These are phyloP conservation scores for Tolypeutes matacus DNA, from an alignment of 2,797 vertebrate species.

Conservation along the genomic window DNA sequence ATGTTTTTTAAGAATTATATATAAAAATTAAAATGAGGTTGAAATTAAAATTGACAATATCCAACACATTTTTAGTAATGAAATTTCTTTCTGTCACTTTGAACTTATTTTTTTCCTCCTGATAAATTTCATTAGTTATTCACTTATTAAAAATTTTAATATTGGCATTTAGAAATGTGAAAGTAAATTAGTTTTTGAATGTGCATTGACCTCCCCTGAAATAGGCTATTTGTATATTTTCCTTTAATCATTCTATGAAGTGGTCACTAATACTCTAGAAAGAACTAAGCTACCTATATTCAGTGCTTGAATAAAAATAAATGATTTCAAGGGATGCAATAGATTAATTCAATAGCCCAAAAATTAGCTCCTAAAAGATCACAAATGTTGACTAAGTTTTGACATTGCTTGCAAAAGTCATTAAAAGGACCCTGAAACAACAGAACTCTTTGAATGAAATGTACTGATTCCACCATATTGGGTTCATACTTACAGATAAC, in stretches of 20 bases:
- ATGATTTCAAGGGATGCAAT: not conserved
- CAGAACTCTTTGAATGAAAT: not conserved
- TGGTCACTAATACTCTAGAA: not conserved
- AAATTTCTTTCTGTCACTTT: not conserved
- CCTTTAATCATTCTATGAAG: not conserved
- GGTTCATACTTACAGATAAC: not conserved
- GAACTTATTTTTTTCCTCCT: not conserved
- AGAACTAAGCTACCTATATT: not conserved
- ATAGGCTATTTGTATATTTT: slow-evolving; percentile 10
- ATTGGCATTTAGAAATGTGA: slow-evolving; percentile 29
- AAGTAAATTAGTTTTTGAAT: not conserved
- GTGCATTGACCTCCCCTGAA: not conserved
- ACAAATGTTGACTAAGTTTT: slow-evolving; percentile 27
- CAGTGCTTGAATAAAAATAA: slow-evolving; percentile 29
- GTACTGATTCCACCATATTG: not conserved
- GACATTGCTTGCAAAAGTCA: slow-evolving; percentile 9
- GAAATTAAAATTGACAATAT: not conserved
- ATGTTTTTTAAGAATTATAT: not conserved
- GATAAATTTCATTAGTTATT: slow-evolving; percentile 11
- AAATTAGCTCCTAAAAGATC: not conserved
- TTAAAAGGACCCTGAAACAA: slow-evolving; percentile 4
- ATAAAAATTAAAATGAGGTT: slow-evolving; percentile 17
- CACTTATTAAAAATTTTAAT: slow-evolving; percentile 2
- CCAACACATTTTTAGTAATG: not conserved
- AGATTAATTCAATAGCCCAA: not conserved